Base-by-base conservation (phyloP, 2,888 invertebrate genomes). In the Cyclophora punctaria region DNA sequence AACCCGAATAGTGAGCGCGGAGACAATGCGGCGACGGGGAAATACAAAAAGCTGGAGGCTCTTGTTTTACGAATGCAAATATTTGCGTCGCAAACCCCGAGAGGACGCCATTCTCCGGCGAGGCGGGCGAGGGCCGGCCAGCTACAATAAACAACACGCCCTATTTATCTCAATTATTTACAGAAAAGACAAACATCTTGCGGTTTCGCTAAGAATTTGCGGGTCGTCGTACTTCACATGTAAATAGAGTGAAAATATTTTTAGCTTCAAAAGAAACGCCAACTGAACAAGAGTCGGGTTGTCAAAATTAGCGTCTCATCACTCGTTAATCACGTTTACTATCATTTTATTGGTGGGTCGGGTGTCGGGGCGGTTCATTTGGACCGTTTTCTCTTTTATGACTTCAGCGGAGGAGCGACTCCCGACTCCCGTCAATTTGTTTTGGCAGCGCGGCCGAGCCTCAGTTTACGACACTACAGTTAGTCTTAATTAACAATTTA, bases 11-110 rank as follows among this genome's bases (percentile, higher is more conserved):
- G 48, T 56, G 54, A 51, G 48, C 49, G 49, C 47, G 51, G 47
- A 61, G 57, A 61, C 60, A 61, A 61, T 61, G 53, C 57, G 53
- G 56, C 57, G 59, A 51, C 58, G 44, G 53, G 54, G 57, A 52
- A 55, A 57, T 52, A 61, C 59, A 59, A 59, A 60, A 59, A 57
- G 54, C 56, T 53, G 53, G 48, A 53, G 45, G 45, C 53, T 54
- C 59, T 61, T 57, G 59, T 59, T 56, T 53, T 53, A 50, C 49
- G 53, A 57, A 59, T 57, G 59, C 53, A 59, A 61, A 59, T 61
- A 59, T 59, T 48, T 50, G 52, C 50, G 48, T 35, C 48, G 50
- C 48, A 53, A 53, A 61, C 51, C 54, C 53, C 52, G 45, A 50
- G 56, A 52, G 60, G 52, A 57, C 51, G 52, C 55, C 51, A 48